phyloP scores from a whole-genome alignment of 2,888 invertebrate species.

The Acholoe squamosa region DNA sequence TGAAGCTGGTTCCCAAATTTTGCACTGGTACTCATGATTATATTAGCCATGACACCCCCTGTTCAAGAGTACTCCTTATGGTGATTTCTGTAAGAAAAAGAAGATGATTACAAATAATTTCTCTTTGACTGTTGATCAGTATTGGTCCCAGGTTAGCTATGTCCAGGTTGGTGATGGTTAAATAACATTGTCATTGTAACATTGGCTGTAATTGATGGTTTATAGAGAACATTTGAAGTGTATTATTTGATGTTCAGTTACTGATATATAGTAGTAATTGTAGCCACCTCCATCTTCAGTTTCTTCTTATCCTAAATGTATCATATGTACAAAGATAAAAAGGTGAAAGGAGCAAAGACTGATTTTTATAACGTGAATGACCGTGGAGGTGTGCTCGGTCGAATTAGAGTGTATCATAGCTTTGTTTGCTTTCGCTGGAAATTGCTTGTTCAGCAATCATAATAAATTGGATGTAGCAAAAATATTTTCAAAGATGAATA shows the following conservation, averaged over 20 bases:
- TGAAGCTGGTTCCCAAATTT: too few relatives aligned
- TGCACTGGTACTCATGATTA: too few relatives aligned
- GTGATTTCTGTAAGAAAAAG: too few relatives aligned
- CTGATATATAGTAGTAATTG: too few relatives aligned
- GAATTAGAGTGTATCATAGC: constrained; percentile 27
- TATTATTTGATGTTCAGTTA: not conserved
- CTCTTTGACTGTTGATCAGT: not conserved
- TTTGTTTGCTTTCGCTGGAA: not conserved
- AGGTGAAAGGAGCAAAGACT: too few relatives aligned
- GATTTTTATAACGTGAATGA: not conserved
- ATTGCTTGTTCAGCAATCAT: not conserved
- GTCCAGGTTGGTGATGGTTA: not conserved
- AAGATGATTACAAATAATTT: not conserved
- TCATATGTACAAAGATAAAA: too few relatives aligned
- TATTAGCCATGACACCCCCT: too few relatives aligned
- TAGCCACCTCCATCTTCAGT: too few relatives aligned
- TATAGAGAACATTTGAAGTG: not conserved
- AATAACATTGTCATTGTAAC: not conserved
- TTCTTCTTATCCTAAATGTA: too few relatives aligned
- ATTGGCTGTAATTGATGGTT: not conserved
- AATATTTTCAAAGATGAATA: not conserved
- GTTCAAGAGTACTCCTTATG: too few relatives aligned
- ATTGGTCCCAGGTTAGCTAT: not conserved
- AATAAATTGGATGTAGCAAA: not conserved
- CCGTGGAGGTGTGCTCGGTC: not conserved